Conservation (phyloP, 2,797 vertebrate genomes). For the Halcyon badia region DNA sequence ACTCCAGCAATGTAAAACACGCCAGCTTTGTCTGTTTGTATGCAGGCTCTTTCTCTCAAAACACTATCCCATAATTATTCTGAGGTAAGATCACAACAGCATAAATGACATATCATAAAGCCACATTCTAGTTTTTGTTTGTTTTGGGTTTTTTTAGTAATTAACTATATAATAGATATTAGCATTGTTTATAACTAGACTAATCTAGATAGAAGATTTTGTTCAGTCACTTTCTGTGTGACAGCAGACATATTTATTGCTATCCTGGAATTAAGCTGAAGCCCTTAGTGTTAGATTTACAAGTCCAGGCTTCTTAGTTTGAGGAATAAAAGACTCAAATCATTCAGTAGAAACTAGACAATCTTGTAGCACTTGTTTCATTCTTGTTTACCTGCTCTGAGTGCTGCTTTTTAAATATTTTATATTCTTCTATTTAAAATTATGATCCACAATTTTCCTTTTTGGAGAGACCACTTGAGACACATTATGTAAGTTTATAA, state of each 20-base stretch:
- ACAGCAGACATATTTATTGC: neutral
- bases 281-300: neutral
- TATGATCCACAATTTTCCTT: neutral
- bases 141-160: neutral
- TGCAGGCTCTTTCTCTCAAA: neutral
- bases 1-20: neutral
- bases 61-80: neutral
- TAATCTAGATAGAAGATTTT: neutral
- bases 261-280: neutral
- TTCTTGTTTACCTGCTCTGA: neutral
- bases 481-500: neutral
- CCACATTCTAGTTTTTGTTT: neutral
- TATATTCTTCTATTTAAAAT: neutral
- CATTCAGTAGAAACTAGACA: rapidly evolving
- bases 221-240: neutral
- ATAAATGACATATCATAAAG: neutral
- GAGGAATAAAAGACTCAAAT: neutral
- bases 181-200: neutral
- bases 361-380: neutral
- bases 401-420: neutral
- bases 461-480: neutral
- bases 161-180: neutral
- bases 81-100: neutral
- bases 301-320: neutral
- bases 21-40: neutral